Conservation (phyloP, 2,888 invertebrate genomes). For the Drosophila antonietae region DNA sequence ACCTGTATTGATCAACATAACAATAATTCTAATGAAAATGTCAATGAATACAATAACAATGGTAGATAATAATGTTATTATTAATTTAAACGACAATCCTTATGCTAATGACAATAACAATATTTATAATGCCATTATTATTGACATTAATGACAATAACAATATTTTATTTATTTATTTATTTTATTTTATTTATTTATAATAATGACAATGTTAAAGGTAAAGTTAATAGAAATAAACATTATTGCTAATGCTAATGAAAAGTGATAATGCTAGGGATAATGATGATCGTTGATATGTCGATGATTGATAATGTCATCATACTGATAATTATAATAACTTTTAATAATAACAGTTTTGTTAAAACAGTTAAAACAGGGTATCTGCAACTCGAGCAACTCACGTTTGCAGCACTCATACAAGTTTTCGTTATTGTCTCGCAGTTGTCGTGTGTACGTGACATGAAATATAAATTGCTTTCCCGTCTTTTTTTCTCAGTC, state of each 20-base stretch:
- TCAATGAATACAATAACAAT: not conserved
- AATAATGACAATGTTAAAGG: not conserved
- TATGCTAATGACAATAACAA: not conserved
- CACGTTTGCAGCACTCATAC: not conserved
- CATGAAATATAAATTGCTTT: slow-evolving; percentile 61
- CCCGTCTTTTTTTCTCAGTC: slow-evolving; percentile 21
- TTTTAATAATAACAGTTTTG: not conserved
- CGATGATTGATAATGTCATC: not conserved
- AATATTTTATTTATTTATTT: too few relatives aligned
- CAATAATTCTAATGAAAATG: not conserved
- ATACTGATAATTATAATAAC: not conserved
- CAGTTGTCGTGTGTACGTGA: slow-evolving; percentile 59
- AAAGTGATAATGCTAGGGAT: not conserved
- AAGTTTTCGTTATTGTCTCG: slow-evolving; percentile 35
- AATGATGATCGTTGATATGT: too few relatives aligned
- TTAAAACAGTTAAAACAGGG: not conserved
- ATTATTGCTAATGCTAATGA: not conserved
- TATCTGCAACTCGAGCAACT: not conserved
- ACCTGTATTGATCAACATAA: not conserved
- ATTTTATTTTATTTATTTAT: not conserved
- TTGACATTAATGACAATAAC: too few relatives aligned
- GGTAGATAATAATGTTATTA: not conserved
- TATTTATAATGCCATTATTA: too few relatives aligned
- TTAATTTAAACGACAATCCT: not conserved
- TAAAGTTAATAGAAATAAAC: not conserved